These are phyloP conservation scores for Eptesicus fuscus DNA, from an alignment of 2,113 vertebrate genomes.

Conservation along the genomic window DNA sequence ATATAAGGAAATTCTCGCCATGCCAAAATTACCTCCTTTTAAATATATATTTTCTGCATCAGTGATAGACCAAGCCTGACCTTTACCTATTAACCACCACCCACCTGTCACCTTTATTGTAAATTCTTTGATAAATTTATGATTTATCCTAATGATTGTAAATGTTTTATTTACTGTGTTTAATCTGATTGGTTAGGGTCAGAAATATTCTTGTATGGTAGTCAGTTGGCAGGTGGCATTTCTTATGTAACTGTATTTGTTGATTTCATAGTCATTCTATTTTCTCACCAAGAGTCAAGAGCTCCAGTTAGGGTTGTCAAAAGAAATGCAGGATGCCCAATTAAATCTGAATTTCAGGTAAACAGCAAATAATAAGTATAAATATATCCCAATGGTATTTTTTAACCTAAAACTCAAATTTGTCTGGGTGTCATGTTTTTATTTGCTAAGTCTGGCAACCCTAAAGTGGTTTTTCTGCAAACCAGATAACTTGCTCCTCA, in stretches of 20 bases:
- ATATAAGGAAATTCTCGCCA: background rate
- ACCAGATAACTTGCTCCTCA: background rate
- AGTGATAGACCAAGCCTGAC: background rate
- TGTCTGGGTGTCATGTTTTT: background rate
- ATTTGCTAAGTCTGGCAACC: background rate
- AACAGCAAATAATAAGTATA: background rate
- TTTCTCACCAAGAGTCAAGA: background rate
- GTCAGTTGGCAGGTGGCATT: background rate
- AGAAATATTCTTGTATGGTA: background rate
- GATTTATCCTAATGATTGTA: background rate
- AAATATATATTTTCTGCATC: background rate
- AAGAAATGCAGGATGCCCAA: background rate
- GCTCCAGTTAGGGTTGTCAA: background rate
- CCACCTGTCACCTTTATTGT: background rate
- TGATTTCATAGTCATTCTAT: background rate
- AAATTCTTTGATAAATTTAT: background rate
- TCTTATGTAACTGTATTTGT: background rate
- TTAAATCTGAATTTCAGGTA: slow-evolving; percentile 40
- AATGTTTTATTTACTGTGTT: background rate
- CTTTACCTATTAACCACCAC: background rate
- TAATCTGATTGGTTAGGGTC: background rate
- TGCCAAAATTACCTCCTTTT: background rate
- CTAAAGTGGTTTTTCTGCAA: background rate
- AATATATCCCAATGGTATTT: background rate
- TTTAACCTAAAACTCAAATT: slow-evolving; percentile 25